These are phyloP conservation scores for Brachypalpus laphriformis DNA, from an alignment of 2,888 invertebrate genomes.

Conservation along the genomic window DNA sequence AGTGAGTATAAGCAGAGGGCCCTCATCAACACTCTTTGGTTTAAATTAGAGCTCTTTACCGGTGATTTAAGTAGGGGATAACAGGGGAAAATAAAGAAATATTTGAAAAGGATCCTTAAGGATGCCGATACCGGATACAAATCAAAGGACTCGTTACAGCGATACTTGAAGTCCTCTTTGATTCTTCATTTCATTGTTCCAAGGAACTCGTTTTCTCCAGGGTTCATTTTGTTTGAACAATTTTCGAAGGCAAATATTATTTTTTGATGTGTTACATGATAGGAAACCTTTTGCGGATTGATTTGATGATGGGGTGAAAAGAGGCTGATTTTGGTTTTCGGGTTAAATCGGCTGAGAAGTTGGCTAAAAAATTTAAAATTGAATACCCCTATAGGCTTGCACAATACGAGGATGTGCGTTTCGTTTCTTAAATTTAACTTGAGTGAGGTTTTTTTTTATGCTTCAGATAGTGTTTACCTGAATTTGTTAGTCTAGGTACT, in stretches of 20 bases:
- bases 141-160: constrained; percentile 69
- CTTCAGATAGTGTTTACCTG: too few relatives aligned
- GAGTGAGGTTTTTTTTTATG: too few relatives aligned
- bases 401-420: too few relatives aligned
- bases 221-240: constrained; percentile 58
- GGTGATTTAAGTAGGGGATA: neutral
- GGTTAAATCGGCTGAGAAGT: constrained; percentile 15
- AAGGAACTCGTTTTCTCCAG: constrained; percentile 11
- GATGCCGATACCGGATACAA: constrained; percentile 69
- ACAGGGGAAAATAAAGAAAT: constrained; percentile 3
- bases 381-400: neutral
- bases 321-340: neutral
- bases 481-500: too few relatives aligned
- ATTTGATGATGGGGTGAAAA: constrained; percentile 13
- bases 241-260: constrained; percentile 68
- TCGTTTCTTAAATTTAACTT: neutral
- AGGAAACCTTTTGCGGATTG: constrained; percentile 34
- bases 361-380: neutral
- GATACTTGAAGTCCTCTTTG: constrained; percentile 57
- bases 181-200: constrained; percentile 51
- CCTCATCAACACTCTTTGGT: constrained; percentile 58
- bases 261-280: constrained; percentile 62
- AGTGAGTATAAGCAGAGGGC: constrained; percentile 46
- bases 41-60: constrained; percentile 66
- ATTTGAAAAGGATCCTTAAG: constrained; percentile 60